Base-by-base conservation (phyloP, 2,888 invertebrate species). In the Odiellus spinosus region DNA sequence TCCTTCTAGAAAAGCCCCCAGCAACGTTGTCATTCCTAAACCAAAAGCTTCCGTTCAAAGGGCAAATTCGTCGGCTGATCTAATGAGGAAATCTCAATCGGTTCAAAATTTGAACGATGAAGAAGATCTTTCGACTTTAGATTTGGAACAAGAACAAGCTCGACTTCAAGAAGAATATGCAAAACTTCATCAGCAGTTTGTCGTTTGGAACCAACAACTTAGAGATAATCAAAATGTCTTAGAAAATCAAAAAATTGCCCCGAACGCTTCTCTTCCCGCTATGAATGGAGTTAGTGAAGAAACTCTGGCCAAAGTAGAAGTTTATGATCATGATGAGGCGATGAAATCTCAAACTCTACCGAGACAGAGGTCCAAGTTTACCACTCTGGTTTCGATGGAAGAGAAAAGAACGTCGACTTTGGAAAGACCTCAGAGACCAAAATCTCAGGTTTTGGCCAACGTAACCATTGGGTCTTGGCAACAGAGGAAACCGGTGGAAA, bases 191-290 rank as follows among this genome's bases (percentile, higher is more conserved):
- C 41, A 45, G 18, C 52, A 53, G 40, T 53, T 53, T 21, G 19
- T 53, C 6, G 14, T 48, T 12, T 53, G 50, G 48, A 50, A 53
- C 34, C 42, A 50, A 19, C 52, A 53, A 32, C 17, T 53, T 33
- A 8, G 11, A n/a, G 41, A 41, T 20, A 18, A 41, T 11, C 41
- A 38, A 14, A 10, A 38, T 17, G 15, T 38, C 18, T 38, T 38
- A n/a, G 17, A 38, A 2, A 38, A 38, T 3, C 15, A 38, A 18
- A 38, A 38, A 10, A 38, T 38, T 10, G 18, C n/a, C 15, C 38
- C 38, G 10, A 38, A 38, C 15, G 38, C 18, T 10, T 18, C 38
- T 10, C 38, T 38, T 38, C 18, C 38, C 10, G 2, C 8, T 11
- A 38, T 11, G 38, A 15, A 17, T 3, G 18, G 8, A 11, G 38